Evolutionary conservation across 2,797 vertebrate genomes (phyloP).

Genomic region (Allobates femoralis): DNA sequence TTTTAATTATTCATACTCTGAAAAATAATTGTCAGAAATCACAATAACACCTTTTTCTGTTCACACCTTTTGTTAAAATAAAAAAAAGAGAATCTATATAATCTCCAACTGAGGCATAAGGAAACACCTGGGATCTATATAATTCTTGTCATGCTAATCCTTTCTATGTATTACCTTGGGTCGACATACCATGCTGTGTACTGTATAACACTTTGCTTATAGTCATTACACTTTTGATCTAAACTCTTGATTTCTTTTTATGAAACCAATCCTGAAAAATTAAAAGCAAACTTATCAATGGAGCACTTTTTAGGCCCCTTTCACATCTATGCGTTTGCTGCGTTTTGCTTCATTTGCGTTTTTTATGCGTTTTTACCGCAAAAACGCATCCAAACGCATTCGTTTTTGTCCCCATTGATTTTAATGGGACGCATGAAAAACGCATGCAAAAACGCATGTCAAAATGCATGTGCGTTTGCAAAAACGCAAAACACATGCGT

Average conservation of each 20-base stretch:
- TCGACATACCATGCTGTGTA: neutral
- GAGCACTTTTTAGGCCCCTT: neutral
- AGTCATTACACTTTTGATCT: neutral
- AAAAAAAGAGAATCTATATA: neutral
- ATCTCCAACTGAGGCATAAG: neutral
- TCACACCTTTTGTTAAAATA: neutral
- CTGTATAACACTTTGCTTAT: constrained; percentile 9
- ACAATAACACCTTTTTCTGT: neutral
- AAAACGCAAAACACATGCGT: no score
- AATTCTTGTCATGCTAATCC: neutral
- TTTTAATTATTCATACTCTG: neutral
- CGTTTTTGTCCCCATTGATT: no score
- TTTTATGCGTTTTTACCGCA: no score
- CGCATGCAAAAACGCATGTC: no score
- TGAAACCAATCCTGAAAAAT: neutral
- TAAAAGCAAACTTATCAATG: neutral
- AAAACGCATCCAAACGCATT: no score
- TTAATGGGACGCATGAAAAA: no score
- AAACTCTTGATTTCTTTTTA: neutral
- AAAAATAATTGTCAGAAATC: neutral
- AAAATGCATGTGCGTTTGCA: no score
- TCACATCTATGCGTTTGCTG: no score
- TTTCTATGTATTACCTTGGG: neutral
- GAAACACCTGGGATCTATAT: neutral
- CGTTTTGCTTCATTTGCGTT: no score